Percentiles rank a stretch among this genome's conserved stretches.
These are phyloP conservation scores for Barypeithes pellucidus DNA, from an alignment of 2,888 invertebrate species.

Conservation along the genomic window DNA sequence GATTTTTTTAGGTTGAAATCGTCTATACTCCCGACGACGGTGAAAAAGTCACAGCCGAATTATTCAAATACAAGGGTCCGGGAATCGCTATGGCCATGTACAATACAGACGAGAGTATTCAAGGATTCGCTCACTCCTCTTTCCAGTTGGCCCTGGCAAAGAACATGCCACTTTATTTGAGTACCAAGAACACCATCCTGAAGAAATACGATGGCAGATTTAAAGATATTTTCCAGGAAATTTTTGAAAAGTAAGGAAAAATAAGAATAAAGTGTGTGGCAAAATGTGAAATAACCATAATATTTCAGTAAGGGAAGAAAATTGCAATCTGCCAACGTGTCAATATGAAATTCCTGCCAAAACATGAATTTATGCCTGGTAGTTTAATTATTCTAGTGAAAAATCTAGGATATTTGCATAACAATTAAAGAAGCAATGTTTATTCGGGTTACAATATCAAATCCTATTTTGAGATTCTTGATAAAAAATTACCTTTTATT, in stretches of 20 bases:
- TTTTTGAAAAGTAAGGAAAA: conserved; percentile 82
- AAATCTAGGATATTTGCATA: too few species aligned
- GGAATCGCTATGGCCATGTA: conserved; percentile 93
- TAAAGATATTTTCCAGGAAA: conserved; percentile 93
- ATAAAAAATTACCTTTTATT: too few species aligned
- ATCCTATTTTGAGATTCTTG: too few species aligned
- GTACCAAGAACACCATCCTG: conserved; percentile 93
- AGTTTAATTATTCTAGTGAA: too few species aligned
- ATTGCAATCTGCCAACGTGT: too few species aligned
- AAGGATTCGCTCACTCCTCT: conserved; percentile 88
- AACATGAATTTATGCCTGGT: too few species aligned
- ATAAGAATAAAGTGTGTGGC: too few species aligned
- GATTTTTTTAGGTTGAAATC: conserved; percentile 77
- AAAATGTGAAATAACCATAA: too few species aligned
- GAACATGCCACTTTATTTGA: conserved; percentile 91
- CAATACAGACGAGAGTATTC: conserved; percentile 90
- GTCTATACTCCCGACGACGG: conserved; percentile 80
- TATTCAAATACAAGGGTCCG: conserved; percentile 82
- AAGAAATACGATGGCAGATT: conserved; percentile 92
- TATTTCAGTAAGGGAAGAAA: not conserved
- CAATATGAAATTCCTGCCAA: too few species aligned
- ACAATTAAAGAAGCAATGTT: too few species aligned
- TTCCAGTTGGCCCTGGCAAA: conserved; percentile 90
- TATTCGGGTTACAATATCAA: too few species aligned
- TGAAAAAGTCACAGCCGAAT: conserved; percentile 73